Conservation (phyloP, 2,113 vertebrate genomes). For the Ellobius talpinus region DNA sequence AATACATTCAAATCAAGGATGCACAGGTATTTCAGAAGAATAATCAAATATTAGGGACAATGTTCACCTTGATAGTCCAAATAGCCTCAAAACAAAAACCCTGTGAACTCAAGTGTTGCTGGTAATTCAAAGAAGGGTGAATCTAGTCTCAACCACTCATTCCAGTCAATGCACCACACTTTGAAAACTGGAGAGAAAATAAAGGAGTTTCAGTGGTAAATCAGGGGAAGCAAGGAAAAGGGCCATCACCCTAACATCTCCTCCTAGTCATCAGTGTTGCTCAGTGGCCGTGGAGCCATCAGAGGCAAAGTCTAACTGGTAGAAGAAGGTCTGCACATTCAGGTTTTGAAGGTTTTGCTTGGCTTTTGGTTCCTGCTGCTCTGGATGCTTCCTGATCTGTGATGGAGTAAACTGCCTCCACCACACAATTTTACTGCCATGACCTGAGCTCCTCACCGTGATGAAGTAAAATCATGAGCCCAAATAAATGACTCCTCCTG, state of each 20-base stretch:
- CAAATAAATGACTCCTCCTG: too few species aligned
- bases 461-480: not conserved
- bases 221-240: not conserved
- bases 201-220: constrained; percentile 33
- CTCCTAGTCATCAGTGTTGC: too few species aligned
- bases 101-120: not conserved
- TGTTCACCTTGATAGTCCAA: not conserved
- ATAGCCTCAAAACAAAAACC: not conserved
- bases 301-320: not conserved
- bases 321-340: too few species aligned
- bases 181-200: not conserved
- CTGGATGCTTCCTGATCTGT: not conserved
- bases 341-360: not conserved
- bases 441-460: not conserved
- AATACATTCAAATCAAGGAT: constrained; percentile 3
- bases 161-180: not conserved
- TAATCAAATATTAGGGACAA: not conserved
- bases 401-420: not conserved
- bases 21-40: not conserved
- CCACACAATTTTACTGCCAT: too few species aligned
- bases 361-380: not conserved
- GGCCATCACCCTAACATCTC: not conserved
- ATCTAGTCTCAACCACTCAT: not conserved
- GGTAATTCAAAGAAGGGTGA: not conserved
- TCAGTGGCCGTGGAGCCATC: not conserved